Percentiles rank a stretch among this genome's conserved stretches.
phyloP scores from a whole-genome alignment of 2,113 vertebrate species.

The Butastur rufipennis region DNA sequence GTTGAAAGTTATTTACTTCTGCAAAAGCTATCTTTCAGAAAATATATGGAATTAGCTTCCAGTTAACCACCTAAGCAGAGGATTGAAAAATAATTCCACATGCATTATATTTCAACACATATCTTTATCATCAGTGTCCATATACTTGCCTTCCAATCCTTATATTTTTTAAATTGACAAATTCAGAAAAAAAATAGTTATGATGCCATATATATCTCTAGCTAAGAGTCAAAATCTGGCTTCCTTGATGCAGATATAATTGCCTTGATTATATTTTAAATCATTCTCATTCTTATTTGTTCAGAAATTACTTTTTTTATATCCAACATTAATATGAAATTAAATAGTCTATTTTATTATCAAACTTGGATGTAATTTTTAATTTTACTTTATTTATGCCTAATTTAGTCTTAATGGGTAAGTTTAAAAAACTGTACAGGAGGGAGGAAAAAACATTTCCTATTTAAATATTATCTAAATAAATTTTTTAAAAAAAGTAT shows the following conservation, averaged over 20 bases:
- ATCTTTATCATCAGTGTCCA: neutral
- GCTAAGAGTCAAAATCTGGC: neutral
- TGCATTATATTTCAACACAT: neutral
- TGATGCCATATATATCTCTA: neutral
- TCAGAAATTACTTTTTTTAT: neutral
- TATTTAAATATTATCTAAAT: neutral
- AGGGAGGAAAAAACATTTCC: neutral
- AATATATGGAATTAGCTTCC: neutral
- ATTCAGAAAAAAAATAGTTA: neutral
- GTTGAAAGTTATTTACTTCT: neutral
- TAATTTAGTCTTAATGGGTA: neutral
- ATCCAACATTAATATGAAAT: neutral
- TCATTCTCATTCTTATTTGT: neutral
- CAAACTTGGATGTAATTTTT: accelerated
- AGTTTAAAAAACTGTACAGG: neutral
- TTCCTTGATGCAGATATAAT: neutral
- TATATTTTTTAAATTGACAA: neutral
- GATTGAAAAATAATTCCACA: neutral
- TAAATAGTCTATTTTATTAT: neutral
- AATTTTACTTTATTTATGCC: neutral
- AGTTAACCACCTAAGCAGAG: neutral
- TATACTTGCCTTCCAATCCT: neutral
- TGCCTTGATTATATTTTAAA: neutral
- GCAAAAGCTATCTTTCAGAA: neutral
- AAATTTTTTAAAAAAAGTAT: too few relatives aligned